Percentiles rank a stretch among this genome's conserved stretches.
Conservation (phyloP, 2,113 vertebrate genomes). For the Heterotilapia buettikoferi region DNA sequence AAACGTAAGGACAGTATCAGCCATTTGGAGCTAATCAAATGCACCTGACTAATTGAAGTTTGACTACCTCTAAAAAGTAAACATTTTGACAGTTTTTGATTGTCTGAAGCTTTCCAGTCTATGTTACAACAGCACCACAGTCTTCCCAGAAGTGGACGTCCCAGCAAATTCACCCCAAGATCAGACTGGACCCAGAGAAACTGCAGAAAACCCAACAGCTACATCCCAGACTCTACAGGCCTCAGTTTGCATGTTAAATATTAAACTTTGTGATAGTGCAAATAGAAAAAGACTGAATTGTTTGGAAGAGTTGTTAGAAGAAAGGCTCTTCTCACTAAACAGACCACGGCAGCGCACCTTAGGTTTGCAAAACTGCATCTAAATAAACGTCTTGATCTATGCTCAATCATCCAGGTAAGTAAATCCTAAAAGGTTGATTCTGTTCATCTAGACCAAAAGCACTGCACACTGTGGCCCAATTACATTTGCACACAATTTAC, state of each 20-base stretch:
- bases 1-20: neutral
- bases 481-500: neutral
- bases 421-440: neutral
- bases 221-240: neutral
- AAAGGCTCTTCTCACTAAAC: neutral
- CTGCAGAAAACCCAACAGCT: neutral
- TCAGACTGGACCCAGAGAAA: neutral
- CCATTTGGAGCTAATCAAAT: neutral
- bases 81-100: neutral
- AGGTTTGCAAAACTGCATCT: rapidly evolving
- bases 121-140: neutral
- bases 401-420: neutral
- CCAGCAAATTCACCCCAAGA: neutral
- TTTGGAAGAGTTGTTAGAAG: neutral
- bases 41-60: rapidly evolving
- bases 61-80: neutral
- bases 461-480: neutral
- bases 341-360: neutral
- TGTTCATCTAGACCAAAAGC: neutral
- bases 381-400: neutral
- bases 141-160: rapidly evolving
- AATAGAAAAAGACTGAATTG: neutral
- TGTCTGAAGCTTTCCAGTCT: neutral
- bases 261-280: rapidly evolving
- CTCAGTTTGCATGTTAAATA: neutral